Evolutionary conservation across 2,113 vertebrate species (phyloP).

Genomic region (Amazona guildingii): DNA sequence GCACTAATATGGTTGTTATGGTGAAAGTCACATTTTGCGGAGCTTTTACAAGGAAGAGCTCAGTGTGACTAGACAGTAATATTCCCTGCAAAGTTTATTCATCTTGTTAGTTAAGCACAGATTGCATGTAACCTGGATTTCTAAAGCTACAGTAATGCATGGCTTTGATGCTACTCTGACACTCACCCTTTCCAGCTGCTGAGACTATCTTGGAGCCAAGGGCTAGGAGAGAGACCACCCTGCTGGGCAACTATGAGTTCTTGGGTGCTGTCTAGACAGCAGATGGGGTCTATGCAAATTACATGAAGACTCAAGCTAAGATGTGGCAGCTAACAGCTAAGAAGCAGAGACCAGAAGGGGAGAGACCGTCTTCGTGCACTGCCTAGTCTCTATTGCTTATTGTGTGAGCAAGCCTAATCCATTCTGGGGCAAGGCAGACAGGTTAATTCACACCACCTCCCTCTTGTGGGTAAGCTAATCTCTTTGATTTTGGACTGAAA

Average conservation of each 20-base stretch:
- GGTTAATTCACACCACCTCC: background rate
- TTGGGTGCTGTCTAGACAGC: background rate
- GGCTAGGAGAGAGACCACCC: background rate
- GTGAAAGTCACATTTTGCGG: background rate
- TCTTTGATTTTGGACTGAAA: background rate
- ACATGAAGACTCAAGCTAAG: background rate
- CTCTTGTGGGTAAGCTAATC: background rate
- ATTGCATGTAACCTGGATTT: background rate
- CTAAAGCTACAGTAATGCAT: background rate
- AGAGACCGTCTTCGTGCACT: background rate
- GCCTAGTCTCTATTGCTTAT: background rate
- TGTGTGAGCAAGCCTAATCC: background rate
- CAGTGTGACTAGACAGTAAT: background rate
- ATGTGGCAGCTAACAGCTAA: background rate
- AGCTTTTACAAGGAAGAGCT: background rate
- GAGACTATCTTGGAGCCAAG: background rate
- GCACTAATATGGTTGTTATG: background rate
- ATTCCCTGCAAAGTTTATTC: background rate
- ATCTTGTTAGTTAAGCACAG: background rate
- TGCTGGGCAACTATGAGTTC: background rate
- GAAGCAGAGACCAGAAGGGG: background rate
- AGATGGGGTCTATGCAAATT: constrained; percentile 34
- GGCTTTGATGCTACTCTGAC: background rate
- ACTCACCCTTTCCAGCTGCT: background rate
- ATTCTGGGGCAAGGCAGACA: background rate